Evolutionary conservation across 2,888 invertebrate genomes (phyloP).

Genomic region (Rotaria macrura): DNA sequence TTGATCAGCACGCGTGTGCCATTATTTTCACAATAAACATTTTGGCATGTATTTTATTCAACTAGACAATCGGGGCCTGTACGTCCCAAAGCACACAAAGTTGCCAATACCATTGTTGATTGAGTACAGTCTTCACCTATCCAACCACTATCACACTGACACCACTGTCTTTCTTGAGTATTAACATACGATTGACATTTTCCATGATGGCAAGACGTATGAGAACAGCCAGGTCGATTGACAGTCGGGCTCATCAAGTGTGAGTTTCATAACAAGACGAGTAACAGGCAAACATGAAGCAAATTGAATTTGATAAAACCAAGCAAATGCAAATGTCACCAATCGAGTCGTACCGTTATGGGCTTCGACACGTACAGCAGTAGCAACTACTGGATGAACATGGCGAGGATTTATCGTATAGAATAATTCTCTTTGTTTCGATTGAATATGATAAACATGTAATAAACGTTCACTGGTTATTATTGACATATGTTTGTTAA

Average conservation of each 20-base stretch:
- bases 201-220: background rate
- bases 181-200: background rate
- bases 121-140: background rate
- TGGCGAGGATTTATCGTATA: background rate
- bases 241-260: background rate
- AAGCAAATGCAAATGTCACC: background rate
- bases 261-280: background rate
- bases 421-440: background rate
- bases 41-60: background rate
- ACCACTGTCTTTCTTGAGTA: background rate
- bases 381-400: background rate
- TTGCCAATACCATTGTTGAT: background rate
- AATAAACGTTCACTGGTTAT: background rate
- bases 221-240: background rate
- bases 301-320: background rate
- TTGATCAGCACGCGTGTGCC: too few species aligned
- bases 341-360: background rate
- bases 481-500: background rate
- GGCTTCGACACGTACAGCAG: background rate
- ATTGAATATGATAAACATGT: background rate
- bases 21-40: background rate
- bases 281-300: background rate
- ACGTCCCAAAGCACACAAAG: background rate
- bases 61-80: background rate
- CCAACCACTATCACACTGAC: background rate